Percentiles rank a stretch among this genome's conserved stretches.
These are phyloP conservation scores for Pelochelys cantorii DNA, from an alignment of 2,797 vertebrate genomes.

Conservation along the genomic window DNA sequence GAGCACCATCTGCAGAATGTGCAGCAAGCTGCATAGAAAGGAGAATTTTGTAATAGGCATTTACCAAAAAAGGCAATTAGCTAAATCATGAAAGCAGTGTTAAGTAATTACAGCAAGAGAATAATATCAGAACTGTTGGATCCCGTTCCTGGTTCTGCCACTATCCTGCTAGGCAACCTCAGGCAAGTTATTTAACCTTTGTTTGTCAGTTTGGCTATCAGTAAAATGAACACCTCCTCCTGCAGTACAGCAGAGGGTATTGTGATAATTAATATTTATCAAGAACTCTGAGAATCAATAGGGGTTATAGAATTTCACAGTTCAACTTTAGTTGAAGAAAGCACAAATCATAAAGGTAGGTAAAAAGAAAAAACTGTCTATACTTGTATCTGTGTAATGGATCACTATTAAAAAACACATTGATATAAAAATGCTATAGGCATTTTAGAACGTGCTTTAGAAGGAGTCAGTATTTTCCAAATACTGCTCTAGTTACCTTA, in stretches of 20 bases:
- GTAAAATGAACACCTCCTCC: neutral
- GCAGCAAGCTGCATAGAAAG: neutral
- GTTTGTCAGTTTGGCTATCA: neutral
- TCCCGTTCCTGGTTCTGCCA: neutral
- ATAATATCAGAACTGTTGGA: neutral
- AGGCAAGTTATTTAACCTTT: neutral
- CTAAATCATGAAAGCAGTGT: neutral
- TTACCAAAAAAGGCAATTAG: neutral
- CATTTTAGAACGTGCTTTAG: neutral
- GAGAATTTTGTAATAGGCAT: neutral
- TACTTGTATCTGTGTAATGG: neutral
- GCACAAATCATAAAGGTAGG: neutral
- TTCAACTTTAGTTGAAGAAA: neutral
- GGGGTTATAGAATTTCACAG: neutral
- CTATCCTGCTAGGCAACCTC: neutral
- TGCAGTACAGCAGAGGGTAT: neutral
- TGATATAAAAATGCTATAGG: neutral
- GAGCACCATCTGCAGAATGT: neutral
- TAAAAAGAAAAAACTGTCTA: conserved; percentile 17
- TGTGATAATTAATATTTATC: neutral
- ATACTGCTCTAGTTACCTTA: conserved; percentile 27
- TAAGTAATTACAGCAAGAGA: neutral
- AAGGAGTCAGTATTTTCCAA: neutral
- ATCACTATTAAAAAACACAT: neutral
- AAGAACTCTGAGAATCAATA: neutral